A percentile compares a stretch with the other conserved stretches of the same genome.
Evolutionary conservation across 2,888 invertebrate species (phyloP).

Genomic region (Cataglyphis rosenhaueri): DNA sequence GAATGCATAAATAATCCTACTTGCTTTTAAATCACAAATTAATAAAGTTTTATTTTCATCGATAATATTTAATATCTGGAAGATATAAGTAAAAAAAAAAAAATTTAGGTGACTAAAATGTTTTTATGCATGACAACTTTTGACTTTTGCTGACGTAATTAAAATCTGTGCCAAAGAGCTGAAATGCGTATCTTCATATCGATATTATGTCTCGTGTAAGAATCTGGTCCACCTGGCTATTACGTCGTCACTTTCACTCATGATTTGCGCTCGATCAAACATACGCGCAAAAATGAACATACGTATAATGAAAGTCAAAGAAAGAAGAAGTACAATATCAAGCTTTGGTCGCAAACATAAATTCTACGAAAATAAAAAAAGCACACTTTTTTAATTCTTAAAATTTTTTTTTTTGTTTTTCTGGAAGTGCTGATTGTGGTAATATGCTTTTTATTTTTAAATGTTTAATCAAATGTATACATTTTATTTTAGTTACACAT

Average conservation of each 20-base stretch:
- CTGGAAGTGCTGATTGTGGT: background rate
- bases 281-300: background rate
- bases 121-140: background rate
- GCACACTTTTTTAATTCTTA: background rate
- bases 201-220: conserved; percentile 39
- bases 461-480: background rate
- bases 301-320: conserved; percentile 5
- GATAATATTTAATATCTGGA: background rate
- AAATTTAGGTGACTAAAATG: background rate
- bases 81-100: background rate
- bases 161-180: background rate
- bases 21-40: background rate
- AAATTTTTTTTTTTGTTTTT: background rate
- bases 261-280: background rate
- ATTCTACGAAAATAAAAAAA: too few relatives aligned
- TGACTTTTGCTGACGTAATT: conserved; percentile 2
- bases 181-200: background rate
- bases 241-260: conserved; percentile 68
- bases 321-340: background rate
- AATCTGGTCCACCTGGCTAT: conserved; percentile 68
- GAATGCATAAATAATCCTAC: background rate
- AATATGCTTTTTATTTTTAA: background rate
- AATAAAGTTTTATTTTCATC: background rate
- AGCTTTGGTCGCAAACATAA: background rate
- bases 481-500: background rate